Conservation (phyloP, 2,113 vertebrate species). For the Corapipo altera region DNA sequence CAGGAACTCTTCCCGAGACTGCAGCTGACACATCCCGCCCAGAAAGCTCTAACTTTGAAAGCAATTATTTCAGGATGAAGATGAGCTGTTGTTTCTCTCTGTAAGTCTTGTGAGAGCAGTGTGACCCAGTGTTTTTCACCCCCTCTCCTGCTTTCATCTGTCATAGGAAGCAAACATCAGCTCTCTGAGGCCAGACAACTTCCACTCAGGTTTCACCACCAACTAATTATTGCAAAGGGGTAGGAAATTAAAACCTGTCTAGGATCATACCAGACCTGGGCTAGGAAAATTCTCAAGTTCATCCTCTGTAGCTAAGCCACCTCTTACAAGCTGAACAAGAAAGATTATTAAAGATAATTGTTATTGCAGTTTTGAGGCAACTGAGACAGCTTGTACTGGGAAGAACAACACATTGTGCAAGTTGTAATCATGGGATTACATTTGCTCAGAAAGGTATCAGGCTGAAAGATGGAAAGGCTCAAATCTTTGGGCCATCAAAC, state of each 20-base stretch:
- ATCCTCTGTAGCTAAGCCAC: neutral
- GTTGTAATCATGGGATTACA: conserved; percentile 11
- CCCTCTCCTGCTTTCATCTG: neutral
- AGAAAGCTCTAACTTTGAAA: neutral
- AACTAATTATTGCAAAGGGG: neutral
- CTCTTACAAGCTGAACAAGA: neutral
- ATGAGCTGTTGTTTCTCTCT: neutral
- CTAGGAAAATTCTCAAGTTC: conserved; percentile 44
- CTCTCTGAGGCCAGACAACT: neutral
- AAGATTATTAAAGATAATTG: conserved; percentile 49
- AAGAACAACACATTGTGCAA: neutral
- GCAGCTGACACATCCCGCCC: neutral
- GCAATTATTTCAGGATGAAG: neutral
- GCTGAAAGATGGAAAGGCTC: neutral
- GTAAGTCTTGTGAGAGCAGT: neutral
- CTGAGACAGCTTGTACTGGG: conserved; percentile 35
- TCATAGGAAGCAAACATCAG: neutral
- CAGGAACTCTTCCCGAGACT: neutral
- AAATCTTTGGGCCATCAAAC: neutral
- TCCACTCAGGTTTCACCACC: conserved; percentile 38
- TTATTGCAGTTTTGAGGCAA: conserved; percentile 34
- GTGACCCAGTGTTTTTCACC: neutral
- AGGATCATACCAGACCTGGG: neutral
- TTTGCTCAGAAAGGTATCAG: neutral
- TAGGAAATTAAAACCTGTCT: neutral